phyloP scores from a whole-genome alignment of 2,888 invertebrate genomes.

The Cepaea hortensis region DNA sequence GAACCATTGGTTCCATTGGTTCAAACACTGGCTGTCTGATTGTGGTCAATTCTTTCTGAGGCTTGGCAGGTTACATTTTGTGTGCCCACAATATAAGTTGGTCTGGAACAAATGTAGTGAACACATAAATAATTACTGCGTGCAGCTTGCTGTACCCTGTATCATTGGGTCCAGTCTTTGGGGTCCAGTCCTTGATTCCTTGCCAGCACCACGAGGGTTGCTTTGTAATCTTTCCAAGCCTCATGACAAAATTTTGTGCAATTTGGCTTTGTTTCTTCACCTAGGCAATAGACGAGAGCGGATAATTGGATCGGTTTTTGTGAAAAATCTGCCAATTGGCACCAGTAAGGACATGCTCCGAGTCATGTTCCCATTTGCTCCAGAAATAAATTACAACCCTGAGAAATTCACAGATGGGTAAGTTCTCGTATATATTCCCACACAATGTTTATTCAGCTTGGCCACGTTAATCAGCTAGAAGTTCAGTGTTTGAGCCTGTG shows the following conservation, averaged over 20 bases:
- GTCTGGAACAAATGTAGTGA: not conserved
- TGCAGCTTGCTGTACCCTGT: not conserved
- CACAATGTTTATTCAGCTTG: no score
- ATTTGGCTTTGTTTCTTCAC: constrained; percentile 34
- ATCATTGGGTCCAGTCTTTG: not conserved
- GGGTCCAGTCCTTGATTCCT: not conserved
- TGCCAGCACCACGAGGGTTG: constrained; percentile 6
- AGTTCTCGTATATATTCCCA: constrained; percentile 16
- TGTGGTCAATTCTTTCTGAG: constrained; percentile 23
- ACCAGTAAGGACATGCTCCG: constrained; percentile 45
- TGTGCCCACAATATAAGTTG: not conserved
- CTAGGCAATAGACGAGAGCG: constrained; percentile 32
- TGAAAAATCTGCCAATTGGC: constrained; percentile 45
- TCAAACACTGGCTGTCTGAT: not conserved
- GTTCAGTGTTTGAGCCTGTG: no score
- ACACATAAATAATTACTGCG: not conserved
- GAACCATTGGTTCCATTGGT: not conserved
- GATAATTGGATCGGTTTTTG: constrained; percentile 47
- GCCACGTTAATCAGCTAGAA: no score
- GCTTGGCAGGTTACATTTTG: constrained; percentile 5
- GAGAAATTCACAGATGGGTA: constrained; percentile 49
- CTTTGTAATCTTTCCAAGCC: constrained; percentile 23
- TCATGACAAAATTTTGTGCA: constrained; percentile 18
- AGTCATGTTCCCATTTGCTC: constrained; percentile 48
- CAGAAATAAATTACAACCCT: constrained; percentile 48